phyloP scores from a whole-genome alignment of 2,113 vertebrate species.

The Dromas ardeola region DNA sequence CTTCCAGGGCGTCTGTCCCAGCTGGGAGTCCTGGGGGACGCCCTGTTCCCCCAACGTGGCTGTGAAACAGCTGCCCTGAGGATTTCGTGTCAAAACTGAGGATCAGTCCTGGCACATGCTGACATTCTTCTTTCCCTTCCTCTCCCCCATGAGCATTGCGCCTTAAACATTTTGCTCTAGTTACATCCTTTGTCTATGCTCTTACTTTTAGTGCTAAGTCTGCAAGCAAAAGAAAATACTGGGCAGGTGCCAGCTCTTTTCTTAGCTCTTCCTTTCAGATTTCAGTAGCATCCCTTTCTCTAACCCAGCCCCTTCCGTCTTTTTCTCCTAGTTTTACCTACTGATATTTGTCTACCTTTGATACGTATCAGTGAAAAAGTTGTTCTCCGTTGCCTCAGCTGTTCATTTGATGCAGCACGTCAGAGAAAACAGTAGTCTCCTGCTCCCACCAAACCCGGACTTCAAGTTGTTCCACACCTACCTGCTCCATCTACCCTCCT shows the following conservation, averaged over 20 bases:
- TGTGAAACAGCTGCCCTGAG: neutral
- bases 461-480: neutral
- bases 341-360: neutral
- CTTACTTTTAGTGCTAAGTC: neutral
- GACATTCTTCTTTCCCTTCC: neutral
- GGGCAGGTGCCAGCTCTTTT: neutral
- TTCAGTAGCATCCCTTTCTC: neutral
- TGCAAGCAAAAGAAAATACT: neutral
- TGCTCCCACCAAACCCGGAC: neutral
- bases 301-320: neutral
- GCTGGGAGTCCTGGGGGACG: neutral
- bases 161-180: neutral
- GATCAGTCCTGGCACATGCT: neutral
- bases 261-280: neutral
- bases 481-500: neutral
- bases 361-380: neutral
- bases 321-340: neutral
- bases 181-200: neutral
- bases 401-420: neutral
- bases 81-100: neutral
- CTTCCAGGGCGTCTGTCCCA: neutral
- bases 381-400: neutral
- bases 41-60: accelerated
- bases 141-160: neutral
- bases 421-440: neutral